Evolutionary conservation across 2,888 invertebrate species (phyloP), one percentile per base, ranked within the genome.

Genomic region (Caradrina kadenii): DNA sequence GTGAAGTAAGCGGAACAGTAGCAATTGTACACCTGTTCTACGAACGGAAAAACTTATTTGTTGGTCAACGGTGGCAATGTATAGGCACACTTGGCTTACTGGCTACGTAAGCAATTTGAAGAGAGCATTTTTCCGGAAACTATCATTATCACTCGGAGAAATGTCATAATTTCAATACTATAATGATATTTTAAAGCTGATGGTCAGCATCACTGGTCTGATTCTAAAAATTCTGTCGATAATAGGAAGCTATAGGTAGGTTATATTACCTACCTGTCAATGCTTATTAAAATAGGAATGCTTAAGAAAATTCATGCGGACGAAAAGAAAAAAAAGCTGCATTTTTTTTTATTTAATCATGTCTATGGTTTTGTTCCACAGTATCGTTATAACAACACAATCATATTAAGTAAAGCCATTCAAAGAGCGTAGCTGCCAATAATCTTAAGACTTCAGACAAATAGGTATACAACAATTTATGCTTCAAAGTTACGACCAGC

Each of bases 21-120:
- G 83, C 77, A 53, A 70, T 76, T 75, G 60, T 63, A 17, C 79
- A 79, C 82, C 82, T 82, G 82, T 73, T 79, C 79, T 22, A 72
- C 49, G 63, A 65, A 62, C 39, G 60, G 65, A 81, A 78, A 81
- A 78, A 78, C 63, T 61, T 60, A 73, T 78, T 81, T 63, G 78
- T 54, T 63, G 81, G 49, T 62, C 62, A 54, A 60, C 42, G 62
- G 63, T 56, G 60, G 56, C 55, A 62, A 76, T 69, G 61, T 76
- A 76, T 53, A 49, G 54, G 54, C 54, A 48, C 55, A 67, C n/a
- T 15, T 55, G 55, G 22, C 15, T 56, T 26, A 31, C 31, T 31
- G 6, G 4, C 15, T 54, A 22, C 19, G 1, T 11, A 50, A n/a
- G 35, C 11, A 26, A 49, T 73, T 59, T 58, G 53, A 54, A 58